phyloP scores from a whole-genome alignment of 2,113 vertebrate species.

The Parotia lawesii region DNA sequence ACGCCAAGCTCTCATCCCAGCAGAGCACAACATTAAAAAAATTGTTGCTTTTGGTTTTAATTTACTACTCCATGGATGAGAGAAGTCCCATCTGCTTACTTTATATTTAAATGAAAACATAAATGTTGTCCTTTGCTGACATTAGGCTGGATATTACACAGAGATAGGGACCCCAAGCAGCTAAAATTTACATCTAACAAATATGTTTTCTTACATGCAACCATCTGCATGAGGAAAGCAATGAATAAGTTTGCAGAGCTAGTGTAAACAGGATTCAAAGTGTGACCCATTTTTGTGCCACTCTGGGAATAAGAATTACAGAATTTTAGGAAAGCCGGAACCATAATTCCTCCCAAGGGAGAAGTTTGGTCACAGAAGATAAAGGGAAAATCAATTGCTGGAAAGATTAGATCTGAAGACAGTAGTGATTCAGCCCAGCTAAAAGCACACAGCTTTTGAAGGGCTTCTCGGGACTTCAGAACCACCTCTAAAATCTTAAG shows the following conservation, averaged over 20 bases:
- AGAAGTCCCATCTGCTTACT: slow-evolving; percentile 54
- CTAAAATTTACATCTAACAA: slow-evolving; percentile 42
- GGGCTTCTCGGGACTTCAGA: slow-evolving; percentile 46
- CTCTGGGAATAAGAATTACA: neutral
- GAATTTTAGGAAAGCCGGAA: neutral
- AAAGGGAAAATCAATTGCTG: slow-evolving; percentile 43
- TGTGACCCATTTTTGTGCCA: neutral
- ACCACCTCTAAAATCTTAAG: slow-evolving; percentile 46
- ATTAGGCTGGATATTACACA: neutral
- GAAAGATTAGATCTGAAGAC: slow-evolving; percentile 51
- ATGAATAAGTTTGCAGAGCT: neutral
- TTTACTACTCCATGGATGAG: slow-evolving; percentile 30
- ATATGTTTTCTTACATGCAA: slow-evolving; percentile 11
- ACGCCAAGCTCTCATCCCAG: neutral
- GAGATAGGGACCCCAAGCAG: slow-evolving; percentile 6
- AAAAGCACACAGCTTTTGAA: slow-evolving; percentile 17
- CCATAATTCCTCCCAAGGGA: neutral
- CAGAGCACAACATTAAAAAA: slow-evolving; percentile 19
- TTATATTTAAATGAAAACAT: slow-evolving; percentile 50
- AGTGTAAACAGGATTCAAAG: neutral
- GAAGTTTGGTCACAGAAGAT: slow-evolving; percentile 22
- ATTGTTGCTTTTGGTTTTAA: slow-evolving; percentile 32
- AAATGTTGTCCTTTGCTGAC: slow-evolving; percentile 44
- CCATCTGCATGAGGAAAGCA: slow-evolving; percentile 31
- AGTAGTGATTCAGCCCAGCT: neutral